Base-by-base conservation (phyloP, 2,113 vertebrate genomes). In the Scalopus aquaticus region DNA sequence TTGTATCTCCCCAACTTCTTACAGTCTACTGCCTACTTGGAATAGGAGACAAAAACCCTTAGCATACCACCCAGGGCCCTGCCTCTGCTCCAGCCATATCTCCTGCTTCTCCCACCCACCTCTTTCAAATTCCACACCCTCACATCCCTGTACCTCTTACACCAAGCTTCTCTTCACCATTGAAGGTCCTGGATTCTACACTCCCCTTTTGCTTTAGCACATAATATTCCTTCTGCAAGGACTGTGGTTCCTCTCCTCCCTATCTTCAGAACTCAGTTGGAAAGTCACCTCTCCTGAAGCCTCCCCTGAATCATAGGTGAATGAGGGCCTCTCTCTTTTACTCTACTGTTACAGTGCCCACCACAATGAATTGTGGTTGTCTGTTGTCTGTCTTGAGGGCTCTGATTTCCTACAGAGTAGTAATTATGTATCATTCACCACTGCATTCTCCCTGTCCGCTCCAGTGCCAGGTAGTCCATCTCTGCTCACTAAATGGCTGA, bases 401-500 rank as follows among this genome's bases (percentile, higher is more conserved):
- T 91, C 30, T 16, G 58, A 64, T 89, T 85, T 60, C 54, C 83
- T 82, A 37, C 73, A 79, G 54, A 42, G 42, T 64, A 51, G 32
- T 39, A 12, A 89, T 78, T 70, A 51, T 6, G 3, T 16, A 13
- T 44, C 28, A 79, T n/a, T 67, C 54, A 56, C 42, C 32, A 28
- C 62, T 37, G 13, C 16, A 10, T 35, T 44, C 37, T 35, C 37
- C 10, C 7, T 2, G 49, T 49, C 56, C 11, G 19, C 22, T 49
- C 77, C 67, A 20, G n/a, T 6, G 30, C 44, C 74, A 62, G 35
- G 22, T 67, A 37, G 46, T 67, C 72, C 28, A 20, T 26, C 49
- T 58, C 20, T 76, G 15, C 65, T 92, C 84, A 76, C 84, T 86
- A 78, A 64, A 51, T 79, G 70, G 77, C 74, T 88, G 77, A 58